Base-by-base conservation (phyloP, 2,888 invertebrate genomes). In the Philereme vetulata region DNA sequence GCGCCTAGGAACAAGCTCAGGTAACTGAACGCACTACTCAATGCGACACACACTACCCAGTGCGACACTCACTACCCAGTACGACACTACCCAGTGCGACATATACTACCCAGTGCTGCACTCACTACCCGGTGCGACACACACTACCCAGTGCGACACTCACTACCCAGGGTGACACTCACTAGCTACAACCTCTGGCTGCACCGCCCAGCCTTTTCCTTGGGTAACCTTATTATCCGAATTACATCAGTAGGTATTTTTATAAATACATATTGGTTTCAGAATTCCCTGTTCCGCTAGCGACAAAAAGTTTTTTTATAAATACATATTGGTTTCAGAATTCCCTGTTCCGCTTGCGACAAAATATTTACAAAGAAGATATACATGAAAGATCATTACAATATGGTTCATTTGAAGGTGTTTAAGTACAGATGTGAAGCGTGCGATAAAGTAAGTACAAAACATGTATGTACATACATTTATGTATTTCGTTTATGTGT, bases 351-450 rank as follows among this genome's bases (percentile, higher is more conserved):
- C 0, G 82, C 78, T 0, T 87, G 87, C 11, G 85, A 78, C 0
- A 87, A 86, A 49, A 65, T 81, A 3, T 86, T 86, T 65, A 73
- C 81, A 0, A 76, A 85, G 5, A 84, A 78, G 5, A 76, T 74
- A 0, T 82, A 85, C 40, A 86, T 87, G 86, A 84, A 74, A 3
- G 83, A 87, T 5, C 88, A 88, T 21, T 82, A 82, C 45, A 78
- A 79, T 33, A 56, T 85, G 4, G 75, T 85, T 0, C 88, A 88
- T 52, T 67, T 76, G 11, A 81, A 83, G 59, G 66, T 72, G 4
- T 78, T 76, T 0, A 78, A 82, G 21, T 82, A 85, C 47, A 69
- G 81, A 4, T 88, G 88, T 49, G 77, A 78, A 7, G 66, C 78
- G 0, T 88, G 88, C 6, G 72, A 82, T 36, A 88, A 86, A 80